Evolutionary conservation across 2,888 invertebrate genomes (phyloP), one percentile per base, ranked within the genome.

Genomic region (Plebejus anna): DNA sequence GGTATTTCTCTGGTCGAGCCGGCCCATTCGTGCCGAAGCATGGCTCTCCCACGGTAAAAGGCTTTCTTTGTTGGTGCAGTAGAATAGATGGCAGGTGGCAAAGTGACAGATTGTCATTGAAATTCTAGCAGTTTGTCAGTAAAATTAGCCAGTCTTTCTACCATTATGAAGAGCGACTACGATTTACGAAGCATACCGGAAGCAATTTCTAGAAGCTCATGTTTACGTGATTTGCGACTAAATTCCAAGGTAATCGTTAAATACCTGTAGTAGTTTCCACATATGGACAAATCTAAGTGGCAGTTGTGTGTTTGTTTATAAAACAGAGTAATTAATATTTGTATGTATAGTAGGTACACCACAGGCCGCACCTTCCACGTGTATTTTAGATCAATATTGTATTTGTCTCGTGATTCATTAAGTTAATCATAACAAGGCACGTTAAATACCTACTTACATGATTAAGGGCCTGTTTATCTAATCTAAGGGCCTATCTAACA

Each of bases 351-450:
- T 22, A 22, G 22, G 22, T 28, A 59, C 59, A 7, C 4, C 7
- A 28, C 9, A 4, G 28, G 66, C 66, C 61, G 59, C 59, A 61
- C 22, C 59, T 66, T 66, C 66, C 66, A 66, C 66, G 66, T 66
- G 32, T 32, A 66, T 36, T 66, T 66, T 13, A 66, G 32, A 66
- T 66, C 13, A 66, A 32, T 32, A 32, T 11, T 28, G 11, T 32
- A 4, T 66, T 66, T 5, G 32, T 36, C 32, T 66, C 66, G 66
- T 66, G 32, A 32, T 32, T 66, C 13, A 13, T 66, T 13, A 66
- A 13, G 11, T 66, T 32, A 66, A 66, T 66, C 66, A 13, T 11
- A 4, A 32, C 32, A 66, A 66, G 61, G 2, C 28, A 28, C 66
- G 32, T 13, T 66, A 28, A 28, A 6, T 16, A 59, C 16, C 22